Base-by-base conservation (phyloP, 1,140 invertebrate genomes). In the Hyphantria cunea region DNA sequence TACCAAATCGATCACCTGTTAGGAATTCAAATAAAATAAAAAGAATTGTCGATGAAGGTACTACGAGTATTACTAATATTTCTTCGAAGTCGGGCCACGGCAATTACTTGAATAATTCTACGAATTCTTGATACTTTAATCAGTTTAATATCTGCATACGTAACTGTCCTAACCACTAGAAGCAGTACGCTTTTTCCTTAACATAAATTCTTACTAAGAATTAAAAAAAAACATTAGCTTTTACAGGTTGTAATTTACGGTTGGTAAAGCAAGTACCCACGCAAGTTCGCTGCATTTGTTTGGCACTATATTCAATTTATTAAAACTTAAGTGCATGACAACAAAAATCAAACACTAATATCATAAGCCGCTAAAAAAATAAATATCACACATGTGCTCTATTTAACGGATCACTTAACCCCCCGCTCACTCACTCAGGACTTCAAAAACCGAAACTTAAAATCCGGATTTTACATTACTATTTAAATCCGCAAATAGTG, bases 401-500 rank as follows among this genome's bases (percentile, higher is more conserved):
- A 78, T 73, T 82, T 76, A 56, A 68, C 56, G 61, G 53, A 78
- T 70, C 77, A 78, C 72, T 78, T 72, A 78, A 72, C 68, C 51
- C 63, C n/a, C 44, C 33, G 31, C 56, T 59, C 56, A 50, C 47
- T 37, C 47, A n/a, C 9, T 44, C 9, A 9, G n/a, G 41, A 44
- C 0, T 48, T 56, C 44, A 64, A 65, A 69, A 62, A 12, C 41
- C 41, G 41, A 13, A 44, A 6, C 12, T 44, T 65, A 66, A 68
- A 65, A 51, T 58, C 34, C 48, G 34, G 61, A 67, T 54, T 78
- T 79, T 37, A 37, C 34, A 50, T 50, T 13, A 11, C 12, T 42
- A 51, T 60, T 80, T 78, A 80, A 81, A 82, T 79, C 78, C 70
- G 76, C 76, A 76, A 80, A 76, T 74, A 66, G 62, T 66, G 48